Evolutionary conservation across 1,140 invertebrate genomes (phyloP).

Genomic region (Trichomalopsis sarcophagae): DNA sequence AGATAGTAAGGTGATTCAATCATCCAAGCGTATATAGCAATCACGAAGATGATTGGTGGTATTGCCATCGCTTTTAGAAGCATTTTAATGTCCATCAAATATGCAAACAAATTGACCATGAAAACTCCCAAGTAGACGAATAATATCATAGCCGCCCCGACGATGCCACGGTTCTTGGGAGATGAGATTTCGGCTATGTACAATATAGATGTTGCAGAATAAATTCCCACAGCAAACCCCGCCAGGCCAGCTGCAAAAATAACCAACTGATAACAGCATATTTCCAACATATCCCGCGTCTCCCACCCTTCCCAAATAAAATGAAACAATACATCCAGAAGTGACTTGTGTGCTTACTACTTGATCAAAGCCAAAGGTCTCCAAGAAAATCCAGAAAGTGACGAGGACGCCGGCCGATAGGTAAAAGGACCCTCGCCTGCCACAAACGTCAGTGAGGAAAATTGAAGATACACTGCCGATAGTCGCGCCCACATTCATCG

Average conservation of each 20-base stretch:
- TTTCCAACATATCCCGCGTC: background rate
- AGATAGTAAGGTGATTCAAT: slow-evolving; percentile 58
- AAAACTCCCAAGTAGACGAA: slow-evolving; percentile 54
- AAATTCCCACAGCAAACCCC: slow-evolving; percentile 54
- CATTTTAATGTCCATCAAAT: slow-evolving; percentile 34
- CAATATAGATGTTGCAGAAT: slow-evolving; percentile 51
- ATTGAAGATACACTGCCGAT: slow-evolving; percentile 55
- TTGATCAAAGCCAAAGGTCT: slow-evolving; percentile 4
- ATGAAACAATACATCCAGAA: background rate
- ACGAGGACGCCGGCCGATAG: slow-evolving; percentile 44
- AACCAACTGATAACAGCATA: slow-evolving; percentile 38
- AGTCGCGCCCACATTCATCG: slow-evolving; percentile 54
- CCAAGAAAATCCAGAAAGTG: slow-evolving; percentile 53
- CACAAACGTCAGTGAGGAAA: slow-evolving; percentile 54
- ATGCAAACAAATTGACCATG: slow-evolving; percentile 30
- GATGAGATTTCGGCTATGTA: slow-evolving; percentile 55
- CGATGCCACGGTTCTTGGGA: slow-evolving; percentile 36
- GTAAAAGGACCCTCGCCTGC: slow-evolving; percentile 51
- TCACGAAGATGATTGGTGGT: slow-evolving; percentile 43
- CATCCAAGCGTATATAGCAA: slow-evolving; percentile 50
- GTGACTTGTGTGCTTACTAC: background rate
- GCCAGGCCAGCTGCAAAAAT: slow-evolving; percentile 43
- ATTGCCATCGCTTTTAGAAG: slow-evolving; percentile 24
- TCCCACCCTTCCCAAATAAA: background rate
- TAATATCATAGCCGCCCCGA: slow-evolving; percentile 43